A percentile compares a stretch with the other conserved stretches of the same genome.
Conservation (phyloP, 2,888 invertebrate genomes). For the Acronicta psi region DNA sequence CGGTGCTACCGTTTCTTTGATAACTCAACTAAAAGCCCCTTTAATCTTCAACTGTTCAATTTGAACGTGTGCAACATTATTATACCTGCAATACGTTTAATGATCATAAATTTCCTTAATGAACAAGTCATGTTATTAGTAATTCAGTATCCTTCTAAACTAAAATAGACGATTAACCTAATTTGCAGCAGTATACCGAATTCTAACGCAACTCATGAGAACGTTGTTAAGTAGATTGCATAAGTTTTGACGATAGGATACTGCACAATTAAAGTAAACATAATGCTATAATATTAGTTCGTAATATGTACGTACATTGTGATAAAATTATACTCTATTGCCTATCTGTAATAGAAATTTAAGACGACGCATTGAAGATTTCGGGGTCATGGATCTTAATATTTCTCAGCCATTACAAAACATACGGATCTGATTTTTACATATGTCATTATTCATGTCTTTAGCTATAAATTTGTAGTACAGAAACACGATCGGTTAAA, state of each 20-base stretch:
- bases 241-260: slow-evolving; percentile 43
- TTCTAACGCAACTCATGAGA: slow-evolving; percentile 58
- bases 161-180: slow-evolving; percentile 66
- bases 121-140: slow-evolving; percentile 61
- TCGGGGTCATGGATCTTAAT: too few relatives aligned
- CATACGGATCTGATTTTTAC: too few relatives aligned
- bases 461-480: too few relatives aligned
- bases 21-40: slow-evolving; percentile 12
- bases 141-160: slow-evolving; percentile 60
- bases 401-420: too few relatives aligned
- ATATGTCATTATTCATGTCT: too few relatives aligned
- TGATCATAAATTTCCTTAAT: slow-evolving; percentile 56
- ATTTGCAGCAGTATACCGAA: slow-evolving; percentile 59
- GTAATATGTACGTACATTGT: too few relatives aligned
- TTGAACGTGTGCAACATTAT: slow-evolving; percentile 42
- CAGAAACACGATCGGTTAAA: too few relatives aligned
- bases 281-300: too few relatives aligned
- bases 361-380: too few relatives aligned
- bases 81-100: slow-evolving; percentile 51
- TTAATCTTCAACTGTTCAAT: slow-evolving; percentile 9
- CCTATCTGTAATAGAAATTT: too few relatives aligned
- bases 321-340: too few relatives aligned
- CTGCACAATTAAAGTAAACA: neutral
- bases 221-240: slow-evolving; percentile 56
- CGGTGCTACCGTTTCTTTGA: slow-evolving; percentile 12